Conservation (phyloP, 1,140 invertebrate species). For the Drosophila kikkawai region DNA sequence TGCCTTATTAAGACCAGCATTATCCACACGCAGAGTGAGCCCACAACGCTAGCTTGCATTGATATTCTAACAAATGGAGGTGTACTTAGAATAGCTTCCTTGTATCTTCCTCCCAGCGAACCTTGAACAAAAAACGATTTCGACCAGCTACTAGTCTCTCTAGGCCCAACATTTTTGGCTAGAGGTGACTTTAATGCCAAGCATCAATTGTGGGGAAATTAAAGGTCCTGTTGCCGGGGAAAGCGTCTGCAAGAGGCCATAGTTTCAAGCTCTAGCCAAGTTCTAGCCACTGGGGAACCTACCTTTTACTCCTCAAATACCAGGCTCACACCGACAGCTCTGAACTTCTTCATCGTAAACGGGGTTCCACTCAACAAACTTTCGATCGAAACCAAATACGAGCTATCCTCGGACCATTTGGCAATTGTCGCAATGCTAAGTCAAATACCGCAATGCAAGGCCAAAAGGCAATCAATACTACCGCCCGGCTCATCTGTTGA, state of each 20-base stretch:
- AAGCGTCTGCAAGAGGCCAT: slow-evolving; percentile 25
- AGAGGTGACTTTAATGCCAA: slow-evolving; percentile 28
- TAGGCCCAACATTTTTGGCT: slow-evolving; percentile 4
- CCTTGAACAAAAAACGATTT: slow-evolving; percentile 19
- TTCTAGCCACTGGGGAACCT: slow-evolving; percentile 19
- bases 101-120: slow-evolving; percentile 16
- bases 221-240: slow-evolving; percentile 11
- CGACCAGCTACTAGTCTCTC: neutral
- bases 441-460: slow-evolving; percentile 10
- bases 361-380: slow-evolving; percentile 8
- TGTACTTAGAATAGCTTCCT: slow-evolving; percentile 6
- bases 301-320: slow-evolving; percentile 16
- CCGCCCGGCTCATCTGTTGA: slow-evolving; percentile 4
- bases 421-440: slow-evolving; percentile 85
- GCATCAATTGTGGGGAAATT: slow-evolving; percentile 20
- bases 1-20: slow-evolving; percentile 8
- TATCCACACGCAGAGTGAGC: slow-evolving; percentile 2
- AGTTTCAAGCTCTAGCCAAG: slow-evolving; percentile 3
- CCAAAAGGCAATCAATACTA: slow-evolving; percentile 11
- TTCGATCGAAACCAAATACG: slow-evolving; percentile 7
- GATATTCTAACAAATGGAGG: slow-evolving; percentile 12
- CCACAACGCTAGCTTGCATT: neutral
- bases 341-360: slow-evolving; percentile 10
- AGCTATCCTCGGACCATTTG: slow-evolving; percentile 18
- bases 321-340: slow-evolving; percentile 4